These are phyloP conservation scores for Gasteruption jaculator DNA, from an alignment of 2,888 invertebrate genomes.

Conservation along the genomic window DNA sequence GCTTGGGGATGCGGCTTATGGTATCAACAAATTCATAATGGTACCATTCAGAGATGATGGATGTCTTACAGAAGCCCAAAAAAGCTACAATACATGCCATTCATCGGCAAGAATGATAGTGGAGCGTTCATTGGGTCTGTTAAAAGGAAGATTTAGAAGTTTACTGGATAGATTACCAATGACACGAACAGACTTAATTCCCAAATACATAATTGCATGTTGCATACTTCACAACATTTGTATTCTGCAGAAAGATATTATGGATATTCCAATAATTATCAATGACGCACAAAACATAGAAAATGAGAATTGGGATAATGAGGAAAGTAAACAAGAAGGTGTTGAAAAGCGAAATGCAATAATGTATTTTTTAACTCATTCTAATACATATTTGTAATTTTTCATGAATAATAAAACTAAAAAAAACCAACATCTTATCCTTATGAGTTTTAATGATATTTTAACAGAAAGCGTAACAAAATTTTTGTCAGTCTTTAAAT, in stretches of 20 bases:
- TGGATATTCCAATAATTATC: slow-evolving; percentile 14
- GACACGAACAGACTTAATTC: slow-evolving; percentile 13
- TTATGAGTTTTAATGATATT: too few species aligned
- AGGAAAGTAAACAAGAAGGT: too few species aligned
- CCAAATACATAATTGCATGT: slow-evolving; percentile 14
- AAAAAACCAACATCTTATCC: too few species aligned
- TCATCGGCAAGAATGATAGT: slow-evolving; percentile 9
- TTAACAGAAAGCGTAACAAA: too few species aligned
- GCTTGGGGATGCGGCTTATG: slow-evolving; percentile 15
- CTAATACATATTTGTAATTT: slow-evolving; percentile 16
- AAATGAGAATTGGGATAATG: too few species aligned
- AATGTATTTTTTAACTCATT: too few species aligned
- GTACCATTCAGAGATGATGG: slow-evolving; percentile 13
- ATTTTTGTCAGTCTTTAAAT: too few species aligned
- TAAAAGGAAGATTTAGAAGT: slow-evolving; percentile 16
- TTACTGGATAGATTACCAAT: slow-evolving; percentile 15
- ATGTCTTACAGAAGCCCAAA: slow-evolving; percentile 4
- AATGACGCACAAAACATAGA: too few species aligned
- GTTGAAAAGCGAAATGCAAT: too few species aligned
- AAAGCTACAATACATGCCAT: slow-evolving; percentile 5
- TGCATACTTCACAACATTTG: slow-evolving; percentile 16
- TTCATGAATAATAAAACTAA: too few species aligned
- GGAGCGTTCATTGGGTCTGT: slow-evolving; percentile 13
- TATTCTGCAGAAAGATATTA: slow-evolving; percentile 8
- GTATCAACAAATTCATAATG: slow-evolving; percentile 15